Conservation (phyloP, 2,888 invertebrate genomes). For the Nemoura dubitans region DNA sequence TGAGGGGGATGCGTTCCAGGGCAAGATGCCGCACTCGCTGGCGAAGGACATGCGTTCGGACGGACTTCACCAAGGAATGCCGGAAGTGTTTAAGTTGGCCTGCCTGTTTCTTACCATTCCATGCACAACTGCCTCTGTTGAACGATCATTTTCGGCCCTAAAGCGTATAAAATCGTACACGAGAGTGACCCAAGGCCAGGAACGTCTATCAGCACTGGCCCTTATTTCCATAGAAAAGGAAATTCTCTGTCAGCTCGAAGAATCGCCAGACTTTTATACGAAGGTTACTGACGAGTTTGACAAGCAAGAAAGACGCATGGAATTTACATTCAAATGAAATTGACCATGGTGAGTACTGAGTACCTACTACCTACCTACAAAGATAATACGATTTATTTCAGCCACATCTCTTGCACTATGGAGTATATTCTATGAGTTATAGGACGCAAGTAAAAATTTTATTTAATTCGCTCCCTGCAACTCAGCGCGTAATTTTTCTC, state of each 20-base stretch:
- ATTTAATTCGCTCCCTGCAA: no score
- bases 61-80: not conserved
- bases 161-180: not conserved
- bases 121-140: conserved; percentile 13
- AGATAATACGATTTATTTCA: no score
- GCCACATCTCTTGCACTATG: no score
- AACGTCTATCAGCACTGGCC: not conserved
- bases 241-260: not conserved
- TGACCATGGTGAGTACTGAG: no score
- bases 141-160: no score
- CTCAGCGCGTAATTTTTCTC: no score
- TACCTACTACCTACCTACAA: no score
- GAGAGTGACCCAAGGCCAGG: not conserved
- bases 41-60: not conserved
- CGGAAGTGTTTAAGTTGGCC: not conserved
- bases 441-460: no score
- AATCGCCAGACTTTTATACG: not conserved
- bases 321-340: not conserved
- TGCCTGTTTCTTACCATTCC: not conserved
- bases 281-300: not conserved
- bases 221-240: not conserved
- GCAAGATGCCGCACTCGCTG: not conserved
- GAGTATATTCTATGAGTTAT: no score
- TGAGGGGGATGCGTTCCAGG: not conserved
- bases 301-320: not conserved